Evolutionary conservation across 2,888 invertebrate genomes (phyloP).

Genomic region (Torymus tubicola): DNA sequence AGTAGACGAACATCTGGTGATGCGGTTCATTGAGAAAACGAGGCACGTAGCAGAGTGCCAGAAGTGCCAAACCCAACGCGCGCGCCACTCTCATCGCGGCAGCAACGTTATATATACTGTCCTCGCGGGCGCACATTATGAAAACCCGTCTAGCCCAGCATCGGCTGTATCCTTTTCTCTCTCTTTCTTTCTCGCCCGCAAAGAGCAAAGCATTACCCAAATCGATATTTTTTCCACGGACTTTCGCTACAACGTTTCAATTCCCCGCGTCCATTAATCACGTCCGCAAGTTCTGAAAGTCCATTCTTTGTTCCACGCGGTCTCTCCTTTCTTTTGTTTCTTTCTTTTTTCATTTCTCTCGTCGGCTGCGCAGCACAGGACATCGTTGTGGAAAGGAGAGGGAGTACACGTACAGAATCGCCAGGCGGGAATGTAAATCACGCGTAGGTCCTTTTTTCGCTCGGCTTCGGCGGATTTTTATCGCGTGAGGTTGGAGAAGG

Average conservation of each 20-base stretch:
- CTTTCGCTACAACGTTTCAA: slow-evolving; percentile 43
- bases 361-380: slow-evolving; percentile 1
- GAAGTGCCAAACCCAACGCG: too few relatives aligned
- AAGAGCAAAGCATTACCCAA: neutral
- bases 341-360: neutral
- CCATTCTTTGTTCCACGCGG: neutral
- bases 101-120: too few relatives aligned
- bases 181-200: too few relatives aligned
- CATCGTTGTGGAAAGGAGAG: slow-evolving; percentile 4
- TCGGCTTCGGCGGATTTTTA: neutral
- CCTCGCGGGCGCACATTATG: too few relatives aligned
- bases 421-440: slow-evolving; percentile 46
- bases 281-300: slow-evolving; percentile 33
- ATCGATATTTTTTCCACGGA: slow-evolving; percentile 44
- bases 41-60: too few relatives aligned
- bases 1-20: too few relatives aligned
- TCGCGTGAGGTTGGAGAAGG: neutral
- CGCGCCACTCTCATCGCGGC: too few relatives aligned
- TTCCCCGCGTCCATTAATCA: slow-evolving; percentile 56
- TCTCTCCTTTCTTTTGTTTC: neutral
- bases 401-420: slow-evolving; percentile 4
- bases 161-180: too few relatives aligned
- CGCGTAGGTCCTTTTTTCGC: neutral
- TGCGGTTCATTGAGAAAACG: too few relatives aligned
- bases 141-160: too few relatives aligned